Evolutionary conservation across 1,140 invertebrate genomes (phyloP).

Genomic region (Ctenoplectra terminalis): DNA sequence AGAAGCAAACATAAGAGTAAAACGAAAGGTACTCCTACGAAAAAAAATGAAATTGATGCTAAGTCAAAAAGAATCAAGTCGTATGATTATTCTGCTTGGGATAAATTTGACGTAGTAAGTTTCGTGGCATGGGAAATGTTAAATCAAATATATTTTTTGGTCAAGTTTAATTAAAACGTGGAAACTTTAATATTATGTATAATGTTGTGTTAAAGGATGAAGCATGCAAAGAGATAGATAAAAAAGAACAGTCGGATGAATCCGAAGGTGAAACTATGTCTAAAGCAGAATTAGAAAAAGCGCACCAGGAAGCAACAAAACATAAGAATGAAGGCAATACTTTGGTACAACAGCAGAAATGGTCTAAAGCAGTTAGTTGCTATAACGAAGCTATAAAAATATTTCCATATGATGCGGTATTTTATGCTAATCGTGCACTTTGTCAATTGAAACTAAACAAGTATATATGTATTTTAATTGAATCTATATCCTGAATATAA

Average conservation of each 20-base stretch:
- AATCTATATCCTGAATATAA: conserved; percentile 1
- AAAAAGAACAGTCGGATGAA: conserved; percentile 83
- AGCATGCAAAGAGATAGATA: conserved; percentile 88
- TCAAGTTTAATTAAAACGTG: not conserved
- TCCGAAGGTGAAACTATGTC: conserved; percentile 83
- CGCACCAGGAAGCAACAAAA: conserved; percentile 77
- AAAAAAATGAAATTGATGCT: conserved; percentile 68
- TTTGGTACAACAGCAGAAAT: conserved; percentile 90
- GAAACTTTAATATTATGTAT: not conserved
- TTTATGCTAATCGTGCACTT: conserved; percentile 94
- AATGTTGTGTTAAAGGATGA: conserved; percentile 84
- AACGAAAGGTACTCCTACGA: conserved; percentile 69
- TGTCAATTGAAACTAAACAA: conserved; percentile 93
- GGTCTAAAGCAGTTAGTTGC: conserved; percentile 90
- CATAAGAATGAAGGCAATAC: conserved; percentile 89
- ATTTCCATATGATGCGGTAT: conserved; percentile 90
- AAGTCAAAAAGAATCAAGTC: conserved; percentile 80
- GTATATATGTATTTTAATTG: conserved; percentile 81
- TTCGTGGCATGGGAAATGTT: conserved; percentile 10
- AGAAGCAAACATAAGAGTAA: conserved; percentile 81
- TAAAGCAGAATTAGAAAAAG: conserved; percentile 85
- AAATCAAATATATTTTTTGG: not conserved
- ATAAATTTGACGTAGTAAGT: conserved; percentile 91
- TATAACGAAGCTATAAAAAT: conserved; percentile 91
- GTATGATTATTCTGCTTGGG: conserved; percentile 89